Conservation (phyloP, 2,113 vertebrate species). For the Lepus europaeus region DNA sequence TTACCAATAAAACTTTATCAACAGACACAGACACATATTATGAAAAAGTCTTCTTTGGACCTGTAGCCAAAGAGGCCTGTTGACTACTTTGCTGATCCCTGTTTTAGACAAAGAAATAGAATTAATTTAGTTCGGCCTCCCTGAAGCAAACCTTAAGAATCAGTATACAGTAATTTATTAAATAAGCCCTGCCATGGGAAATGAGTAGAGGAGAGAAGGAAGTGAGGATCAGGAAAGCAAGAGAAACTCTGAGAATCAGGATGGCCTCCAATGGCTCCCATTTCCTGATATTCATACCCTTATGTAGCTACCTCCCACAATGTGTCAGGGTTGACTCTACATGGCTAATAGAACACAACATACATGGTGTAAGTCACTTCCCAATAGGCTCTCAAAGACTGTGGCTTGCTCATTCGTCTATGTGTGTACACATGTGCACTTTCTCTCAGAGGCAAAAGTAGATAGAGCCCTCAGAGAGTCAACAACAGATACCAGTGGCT, state of each 20-base stretch:
- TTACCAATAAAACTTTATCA: not conserved
- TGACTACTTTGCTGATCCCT: not conserved
- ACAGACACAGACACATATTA: not conserved
- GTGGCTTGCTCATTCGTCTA: not conserved
- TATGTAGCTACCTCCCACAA: not conserved
- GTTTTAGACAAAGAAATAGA: slow-evolving; percentile 26
- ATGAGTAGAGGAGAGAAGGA: not conserved
- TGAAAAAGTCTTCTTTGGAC: slow-evolving; percentile 15
- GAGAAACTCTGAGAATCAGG: not conserved
- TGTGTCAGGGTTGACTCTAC: not conserved
- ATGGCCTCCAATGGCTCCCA: not conserved
- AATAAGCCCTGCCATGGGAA: slow-evolving; percentile 11
- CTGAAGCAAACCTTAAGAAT: slow-evolving; percentile 51
- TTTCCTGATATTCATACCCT: not conserved
- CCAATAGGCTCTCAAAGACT: slow-evolving; percentile 18
- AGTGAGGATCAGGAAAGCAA: not conserved
- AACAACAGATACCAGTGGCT: not conserved
- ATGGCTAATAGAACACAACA: not conserved
- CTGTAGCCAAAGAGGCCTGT: not conserved
- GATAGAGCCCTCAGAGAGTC: not conserved
- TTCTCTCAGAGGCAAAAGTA: not conserved
- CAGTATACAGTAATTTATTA: not conserved
- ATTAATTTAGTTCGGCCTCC: not conserved
- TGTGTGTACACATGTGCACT: not conserved
- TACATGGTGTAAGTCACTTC: not conserved